phyloP scores from a whole-genome alignment of 92 coral and sea anemone genomes.

The Micromussa lordhowensis region DNA sequence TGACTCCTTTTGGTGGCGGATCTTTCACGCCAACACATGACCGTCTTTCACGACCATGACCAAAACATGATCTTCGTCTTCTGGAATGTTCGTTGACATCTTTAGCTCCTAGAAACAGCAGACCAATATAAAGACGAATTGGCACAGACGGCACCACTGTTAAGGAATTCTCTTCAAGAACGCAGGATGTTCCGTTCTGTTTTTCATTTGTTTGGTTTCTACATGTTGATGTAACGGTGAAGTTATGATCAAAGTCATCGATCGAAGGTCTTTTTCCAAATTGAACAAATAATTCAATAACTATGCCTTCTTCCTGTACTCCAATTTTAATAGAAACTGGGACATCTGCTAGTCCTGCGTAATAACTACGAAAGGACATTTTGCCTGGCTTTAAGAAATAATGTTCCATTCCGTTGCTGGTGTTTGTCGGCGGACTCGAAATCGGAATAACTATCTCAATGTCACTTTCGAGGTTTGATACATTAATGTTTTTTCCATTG shows the following conservation, averaged over 20 bases:
- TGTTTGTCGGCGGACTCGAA: background rate
- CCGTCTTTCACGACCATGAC: constrained; percentile 48
- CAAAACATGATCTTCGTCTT: constrained; percentile 55
- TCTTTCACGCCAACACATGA: constrained; percentile 56
- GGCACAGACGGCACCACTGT: constrained; percentile 2
- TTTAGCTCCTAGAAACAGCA: background rate
- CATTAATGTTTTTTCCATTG: background rate
- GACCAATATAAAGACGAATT: constrained; percentile 3
- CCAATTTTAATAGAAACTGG: constrained; percentile 4
- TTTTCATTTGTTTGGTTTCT: background rate
- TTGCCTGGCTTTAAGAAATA: constrained; percentile 10
- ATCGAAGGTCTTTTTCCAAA: constrained; percentile 13
- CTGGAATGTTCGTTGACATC: background rate
- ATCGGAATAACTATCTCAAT: constrained; percentile 15
- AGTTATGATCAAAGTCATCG: constrained; percentile 10
- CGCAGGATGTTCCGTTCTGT: background rate
- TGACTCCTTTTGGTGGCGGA: constrained; percentile 33
- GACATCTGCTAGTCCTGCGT: background rate
- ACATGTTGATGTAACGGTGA: background rate
- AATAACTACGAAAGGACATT: constrained; percentile 1
- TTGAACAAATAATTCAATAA: constrained; percentile 3
- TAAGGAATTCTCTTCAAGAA: background rate
- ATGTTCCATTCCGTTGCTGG: background rate
- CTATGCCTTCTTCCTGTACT: background rate
- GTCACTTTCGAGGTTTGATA: constrained; percentile 9